Conservation (phyloP, 2,113 vertebrate genomes). For the Ceuthmochares aereus region DNA sequence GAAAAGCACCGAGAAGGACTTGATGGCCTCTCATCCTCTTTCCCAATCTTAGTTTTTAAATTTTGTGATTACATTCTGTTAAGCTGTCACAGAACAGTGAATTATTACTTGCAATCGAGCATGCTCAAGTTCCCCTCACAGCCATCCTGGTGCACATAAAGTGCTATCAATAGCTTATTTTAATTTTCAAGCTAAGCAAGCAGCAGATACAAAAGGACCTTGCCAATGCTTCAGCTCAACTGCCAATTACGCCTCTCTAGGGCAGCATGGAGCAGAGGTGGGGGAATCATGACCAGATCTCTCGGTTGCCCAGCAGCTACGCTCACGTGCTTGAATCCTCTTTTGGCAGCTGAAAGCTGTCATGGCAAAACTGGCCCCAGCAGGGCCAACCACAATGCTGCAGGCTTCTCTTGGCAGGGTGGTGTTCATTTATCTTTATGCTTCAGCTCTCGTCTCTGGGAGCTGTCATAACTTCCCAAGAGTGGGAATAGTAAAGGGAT, state of each 20-base stretch:
- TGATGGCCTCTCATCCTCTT: not conserved
- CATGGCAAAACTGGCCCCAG: not conserved
- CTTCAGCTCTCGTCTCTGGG: not conserved
- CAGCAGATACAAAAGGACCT: not conserved
- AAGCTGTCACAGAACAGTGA: not conserved
- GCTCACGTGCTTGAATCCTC: fast-evolving
- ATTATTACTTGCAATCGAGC: not conserved
- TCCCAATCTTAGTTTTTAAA: not conserved
- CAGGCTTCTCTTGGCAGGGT: not conserved
- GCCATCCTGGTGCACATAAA: not conserved
- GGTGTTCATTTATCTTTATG: not conserved
- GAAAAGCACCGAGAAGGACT: not conserved
- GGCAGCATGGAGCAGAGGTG: fast-evolving
- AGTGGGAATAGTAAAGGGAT: not conserved
- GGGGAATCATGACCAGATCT: fast-evolving
- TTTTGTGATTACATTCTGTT: not conserved
- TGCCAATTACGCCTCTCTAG: fast-evolving
- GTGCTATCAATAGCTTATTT: not conserved
- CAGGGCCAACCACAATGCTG: not conserved
- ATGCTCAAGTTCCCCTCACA: not conserved
- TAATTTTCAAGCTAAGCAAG: not conserved
- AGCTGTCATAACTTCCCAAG: fast-evolving
- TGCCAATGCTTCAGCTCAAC: fast-evolving
- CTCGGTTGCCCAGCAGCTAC: not conserved
- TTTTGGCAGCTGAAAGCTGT: not conserved